Base-by-base conservation (phyloP, 2,888 invertebrate genomes). In the Caenorhabditis sp. region DNA sequence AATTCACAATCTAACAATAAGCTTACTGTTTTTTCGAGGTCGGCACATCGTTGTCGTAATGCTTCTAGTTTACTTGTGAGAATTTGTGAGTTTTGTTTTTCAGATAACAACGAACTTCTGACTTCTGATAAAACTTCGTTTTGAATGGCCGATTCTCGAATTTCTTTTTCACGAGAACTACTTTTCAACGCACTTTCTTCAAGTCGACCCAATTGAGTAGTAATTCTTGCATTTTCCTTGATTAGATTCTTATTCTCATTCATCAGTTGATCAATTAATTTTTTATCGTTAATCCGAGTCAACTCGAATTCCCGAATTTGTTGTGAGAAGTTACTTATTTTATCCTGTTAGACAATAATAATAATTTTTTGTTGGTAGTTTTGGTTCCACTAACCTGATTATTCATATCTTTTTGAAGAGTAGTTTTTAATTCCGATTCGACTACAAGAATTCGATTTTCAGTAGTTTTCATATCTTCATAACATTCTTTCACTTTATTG, bases 241-340 rank as follows among this genome's bases (percentile, higher is more conserved):
- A 80, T 77, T 52, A 81, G 57, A 1, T 17, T 62, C 1, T 63
- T 36, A 49, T 81, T 81, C 52, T 81, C 79, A 27, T 75, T 72
- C 49, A 71, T 64, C 0, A 71, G 27, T 63, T 70, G 61, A 0
- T 76, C 76, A 23, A 71, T 60, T 1, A 69, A 14, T 23, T 69
- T 71, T 25, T 59, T 69, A 20, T 76, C 76, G 23, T 72, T 76
- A 14, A 63, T 43, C 49, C 54, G 62, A 1, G 53, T 71, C 23
- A 76, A 59, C 23, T 76, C 71, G 36, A 61, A 59, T 49, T 76
- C 76, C 36, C 69, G 52, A 0, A 64, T 20, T 63, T 65, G 62
- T 59, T 68, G 68, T 1, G 56, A 12, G 50, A 54, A 66, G 1
- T 38, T 14, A n/a, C 36, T 56, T 1, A 73, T 62, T 49, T 43